Evolutionary conservation across 2,797 vertebrate genomes (phyloP).

Genomic region (Sebastes vulpes): DNA sequence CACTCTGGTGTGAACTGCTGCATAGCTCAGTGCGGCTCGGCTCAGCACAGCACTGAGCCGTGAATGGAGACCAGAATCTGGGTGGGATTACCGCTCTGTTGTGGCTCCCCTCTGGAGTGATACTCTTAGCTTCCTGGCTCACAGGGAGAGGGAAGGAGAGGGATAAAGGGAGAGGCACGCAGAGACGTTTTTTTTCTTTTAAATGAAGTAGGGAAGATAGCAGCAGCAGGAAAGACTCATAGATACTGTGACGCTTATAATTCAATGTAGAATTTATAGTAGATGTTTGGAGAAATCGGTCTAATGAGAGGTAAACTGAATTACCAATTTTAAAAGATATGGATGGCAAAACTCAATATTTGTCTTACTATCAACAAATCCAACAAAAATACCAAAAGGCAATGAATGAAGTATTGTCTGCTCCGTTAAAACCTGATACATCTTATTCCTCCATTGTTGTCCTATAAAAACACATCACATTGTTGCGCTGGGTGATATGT

Average conservation of each 20-base stretch:
- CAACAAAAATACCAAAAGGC: too few relatives aligned
- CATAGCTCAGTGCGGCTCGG: slow-evolving; percentile 55
- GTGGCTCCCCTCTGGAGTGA: slow-evolving; percentile 64
- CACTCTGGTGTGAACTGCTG: slow-evolving; percentile 70
- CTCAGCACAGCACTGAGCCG: slow-evolving; percentile 52
- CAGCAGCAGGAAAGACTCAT: background rate
- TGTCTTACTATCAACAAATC: background rate
- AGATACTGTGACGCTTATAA: background rate
- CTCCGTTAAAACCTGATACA: too few relatives aligned
- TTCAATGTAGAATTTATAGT: too few relatives aligned
- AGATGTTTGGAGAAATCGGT: background rate
- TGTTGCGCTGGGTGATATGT: background rate
- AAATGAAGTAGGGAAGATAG: background rate
- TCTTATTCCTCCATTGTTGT: background rate
- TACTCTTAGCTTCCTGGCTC: slow-evolving; percentile 63
- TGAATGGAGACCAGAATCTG: slow-evolving; percentile 58
- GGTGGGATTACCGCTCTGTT: slow-evolving; percentile 70
- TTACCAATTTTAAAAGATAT: background rate
- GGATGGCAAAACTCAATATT: background rate
- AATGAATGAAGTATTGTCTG: background rate
- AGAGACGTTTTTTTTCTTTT: background rate
- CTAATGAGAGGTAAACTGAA: background rate
- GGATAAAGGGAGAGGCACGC: background rate
- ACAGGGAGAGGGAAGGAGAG: slow-evolving; percentile 10
- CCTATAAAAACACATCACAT: background rate